phyloP scores from a whole-genome alignment of 1,140 invertebrate species.

The Drosophila erecta region DNA sequence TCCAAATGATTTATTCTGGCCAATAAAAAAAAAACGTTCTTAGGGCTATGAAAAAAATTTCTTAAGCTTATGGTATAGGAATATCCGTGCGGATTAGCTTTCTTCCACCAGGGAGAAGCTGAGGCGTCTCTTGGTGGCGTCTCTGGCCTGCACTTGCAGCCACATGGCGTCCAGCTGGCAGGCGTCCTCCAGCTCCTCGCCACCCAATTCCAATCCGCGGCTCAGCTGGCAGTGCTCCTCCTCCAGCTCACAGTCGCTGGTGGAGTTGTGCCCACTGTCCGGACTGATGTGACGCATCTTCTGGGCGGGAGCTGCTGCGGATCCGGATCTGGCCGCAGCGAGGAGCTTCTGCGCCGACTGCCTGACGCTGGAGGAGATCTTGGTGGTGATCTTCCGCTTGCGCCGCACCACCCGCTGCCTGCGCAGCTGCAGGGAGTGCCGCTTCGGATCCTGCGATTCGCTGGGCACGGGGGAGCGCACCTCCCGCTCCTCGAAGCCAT shows the following conservation, averaged over 20 bases:
- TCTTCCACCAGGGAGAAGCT: conserved; percentile 63
- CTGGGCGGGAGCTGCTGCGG: background rate
- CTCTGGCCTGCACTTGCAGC: conserved; percentile 50
- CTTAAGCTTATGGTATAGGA: conserved; percentile 28
- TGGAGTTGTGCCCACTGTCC: conserved; percentile 81
- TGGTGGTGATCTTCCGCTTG: conserved; percentile 68
- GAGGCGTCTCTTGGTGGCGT: conserved; percentile 75
- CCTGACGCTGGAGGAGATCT: conserved; percentile 66
- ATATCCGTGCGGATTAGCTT: conserved; percentile 34
- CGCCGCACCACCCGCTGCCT: conserved; percentile 76
- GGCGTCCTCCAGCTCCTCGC: conserved; percentile 49
- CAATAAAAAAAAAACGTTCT: conserved; percentile 2
- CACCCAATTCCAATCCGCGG: conserved; percentile 33
- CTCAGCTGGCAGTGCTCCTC: conserved; percentile 21
- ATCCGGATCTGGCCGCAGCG: conserved; percentile 44
- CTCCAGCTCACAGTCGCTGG: conserved; percentile 70
- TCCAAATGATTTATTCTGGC: conserved; percentile 40
- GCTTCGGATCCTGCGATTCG: conserved; percentile 22
- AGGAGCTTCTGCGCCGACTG: conserved; percentile 73
- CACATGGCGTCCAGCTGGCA: conserved; percentile 65
- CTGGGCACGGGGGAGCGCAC: conserved; percentile 40
- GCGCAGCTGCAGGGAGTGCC: conserved; percentile 54
- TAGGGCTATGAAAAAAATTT: conserved; percentile 42
- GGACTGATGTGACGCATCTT: conserved; percentile 73
- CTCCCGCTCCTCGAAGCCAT: conserved; percentile 65